These are phyloP conservation scores for Leucoma salicis DNA, from an alignment of 2,888 invertebrate genomes.

Conservation along the genomic window DNA sequence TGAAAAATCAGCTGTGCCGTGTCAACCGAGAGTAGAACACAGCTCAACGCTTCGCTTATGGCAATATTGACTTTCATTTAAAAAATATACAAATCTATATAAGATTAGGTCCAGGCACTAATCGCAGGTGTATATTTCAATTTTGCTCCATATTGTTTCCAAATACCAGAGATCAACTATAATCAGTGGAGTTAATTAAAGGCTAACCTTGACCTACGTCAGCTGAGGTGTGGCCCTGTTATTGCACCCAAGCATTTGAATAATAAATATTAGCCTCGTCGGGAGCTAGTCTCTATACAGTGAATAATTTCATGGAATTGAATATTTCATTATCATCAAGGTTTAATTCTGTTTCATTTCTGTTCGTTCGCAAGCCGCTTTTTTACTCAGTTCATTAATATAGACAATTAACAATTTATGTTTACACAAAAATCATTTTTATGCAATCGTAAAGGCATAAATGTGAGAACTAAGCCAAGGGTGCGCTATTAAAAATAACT, in stretches of 20 bases:
- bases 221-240: slow-evolving; percentile 26
- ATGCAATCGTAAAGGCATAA: no score
- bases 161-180: background rate
- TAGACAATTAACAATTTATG: background rate
- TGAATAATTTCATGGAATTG: slow-evolving; percentile 40
- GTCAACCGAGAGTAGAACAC: no score
- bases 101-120: no score
- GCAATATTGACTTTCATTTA: no score
- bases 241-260: slow-evolving; percentile 46
- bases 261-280: slow-evolving; percentile 42
- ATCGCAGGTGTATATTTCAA: background rate
- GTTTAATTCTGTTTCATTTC: slow-evolving; percentile 25
- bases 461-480: no score
- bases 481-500: no score
- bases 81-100: no score
- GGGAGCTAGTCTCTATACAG: slow-evolving; percentile 31
- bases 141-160: background rate
- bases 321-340: slow-evolving; percentile 28
- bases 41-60: no score
- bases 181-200: slow-evolving; percentile 21
- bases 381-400: no score
- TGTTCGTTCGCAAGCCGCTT: background rate
- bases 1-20: no score
- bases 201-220: slow-evolving; percentile 29
- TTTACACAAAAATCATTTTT: no score